These are phyloP conservation scores for Geotrupes spiniger DNA, from an alignment of 2,888 invertebrate species.

Conservation along the genomic window DNA sequence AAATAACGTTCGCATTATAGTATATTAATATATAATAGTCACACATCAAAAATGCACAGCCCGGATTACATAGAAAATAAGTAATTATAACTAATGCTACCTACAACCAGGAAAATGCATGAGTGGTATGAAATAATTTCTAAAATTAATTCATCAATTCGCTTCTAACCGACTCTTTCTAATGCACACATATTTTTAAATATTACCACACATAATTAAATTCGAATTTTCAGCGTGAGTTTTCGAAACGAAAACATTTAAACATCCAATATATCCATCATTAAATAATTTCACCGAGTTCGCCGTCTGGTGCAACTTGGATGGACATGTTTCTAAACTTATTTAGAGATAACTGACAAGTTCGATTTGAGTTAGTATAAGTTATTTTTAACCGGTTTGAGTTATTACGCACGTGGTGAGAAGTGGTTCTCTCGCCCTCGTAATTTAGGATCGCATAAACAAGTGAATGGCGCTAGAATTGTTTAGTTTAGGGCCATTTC, in stretches of 20 bases:
- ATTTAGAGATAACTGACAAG: conserved; percentile 35
- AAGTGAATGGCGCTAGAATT: conserved; percentile 17
- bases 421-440: conserved; percentile 21
- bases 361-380: conserved; percentile 33
- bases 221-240: too few relatives aligned
- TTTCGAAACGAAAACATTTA: neutral
- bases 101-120: too few relatives aligned
- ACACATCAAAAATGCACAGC: too few relatives aligned
- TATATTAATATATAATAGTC: too few relatives aligned
- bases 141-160: too few relatives aligned
- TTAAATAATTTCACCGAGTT: conserved; percentile 12
- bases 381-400: conserved; percentile 29
- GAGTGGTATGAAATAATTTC: too few relatives aligned
- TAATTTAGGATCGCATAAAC: conserved; percentile 22
- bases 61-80: too few relatives aligned
- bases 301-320: conserved; percentile 13
- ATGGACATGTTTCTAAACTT: conserved; percentile 37
- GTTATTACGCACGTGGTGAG: conserved; percentile 30
- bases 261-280: conserved; percentile 7
- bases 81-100: too few relatives aligned
- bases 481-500: conserved; percentile 20
- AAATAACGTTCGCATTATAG: too few relatives aligned
- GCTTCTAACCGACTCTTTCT: too few relatives aligned
- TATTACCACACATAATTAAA: too few relatives aligned
- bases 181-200: too few relatives aligned